Evolutionary conservation across 2,888 invertebrate species (phyloP), one percentile per base, ranked within the genome.

Genomic region (Lochmaea capreae): DNA sequence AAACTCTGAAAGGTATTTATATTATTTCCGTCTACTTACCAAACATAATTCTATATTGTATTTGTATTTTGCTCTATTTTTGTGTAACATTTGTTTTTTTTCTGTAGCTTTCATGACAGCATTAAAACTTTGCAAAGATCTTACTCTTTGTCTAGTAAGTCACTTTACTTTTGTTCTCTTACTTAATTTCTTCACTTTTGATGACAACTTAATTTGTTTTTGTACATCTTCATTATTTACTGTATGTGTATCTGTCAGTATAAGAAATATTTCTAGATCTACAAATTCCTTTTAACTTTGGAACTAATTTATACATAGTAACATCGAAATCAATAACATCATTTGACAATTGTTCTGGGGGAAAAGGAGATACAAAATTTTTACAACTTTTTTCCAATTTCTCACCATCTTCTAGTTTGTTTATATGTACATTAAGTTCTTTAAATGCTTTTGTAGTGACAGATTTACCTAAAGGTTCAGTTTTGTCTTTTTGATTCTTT

Each of bases 361-460:
- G 81, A 71, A 75, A 76, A 18, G 81, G 81, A 74, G 80, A 78
- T 39, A 43, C 62, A 72, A 80, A 81, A 49, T 58, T 39, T 18
- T 75, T 73, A 43, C 42, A 42, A 63, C 22, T 62, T 49, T 68
- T 67, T 39, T 69, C 63, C 16, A 65, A n/a, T 11, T 67, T 68
- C 66, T 65, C 65, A 26, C n/a, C n/a, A 22, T 49, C 43, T 49
- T 72, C 63, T 42, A 61, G 10, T 46, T 76, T 76, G 26, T 76
- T 76, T n/a, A 79, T 69, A 66, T 74, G 75, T 43, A 80, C 76
- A 66, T 80, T 77, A 4, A 81, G 71, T 67, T 80, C 79, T 33
- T 78, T 77, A 67, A 77, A 79, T 4, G 78, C 77, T 72, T 80
- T 77, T 57, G 76, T 62, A 4, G 76, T 76, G 33, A 77, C 59